Evolutionary conservation across 1,140 invertebrate species (phyloP).

Genomic region (Drosophila serrata): DNA sequence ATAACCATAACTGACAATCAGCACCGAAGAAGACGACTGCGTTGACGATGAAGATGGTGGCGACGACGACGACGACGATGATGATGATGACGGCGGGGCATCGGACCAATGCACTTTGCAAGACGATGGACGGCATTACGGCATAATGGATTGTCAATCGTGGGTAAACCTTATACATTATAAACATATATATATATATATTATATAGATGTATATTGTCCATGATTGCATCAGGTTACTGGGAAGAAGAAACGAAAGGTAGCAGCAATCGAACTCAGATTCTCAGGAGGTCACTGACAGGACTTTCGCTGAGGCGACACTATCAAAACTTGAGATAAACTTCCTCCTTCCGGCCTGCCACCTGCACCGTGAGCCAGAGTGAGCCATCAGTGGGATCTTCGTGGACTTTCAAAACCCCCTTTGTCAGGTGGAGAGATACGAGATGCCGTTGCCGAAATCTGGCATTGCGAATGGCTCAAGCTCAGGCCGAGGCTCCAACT

Average conservation of each 20-base stretch:
- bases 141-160: slow-evolving; percentile 31
- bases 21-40: slow-evolving; percentile 25
- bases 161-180: slow-evolving; percentile 3
- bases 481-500: not conserved
- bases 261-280: not conserved
- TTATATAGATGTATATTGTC: not conserved
- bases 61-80: slow-evolving; percentile 6
- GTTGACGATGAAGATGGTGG: slow-evolving; percentile 4
- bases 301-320: slow-evolving; percentile 1
- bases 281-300: slow-evolving; percentile 24
- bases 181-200: not conserved
- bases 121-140: slow-evolving; percentile 18
- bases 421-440: not conserved
- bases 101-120: slow-evolving; percentile 55
- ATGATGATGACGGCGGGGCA: slow-evolving; percentile 13
- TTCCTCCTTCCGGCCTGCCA: slow-evolving; percentile 16
- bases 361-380: not conserved
- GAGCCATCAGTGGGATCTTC: slow-evolving; percentile 8
- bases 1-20: slow-evolving; percentile 50
- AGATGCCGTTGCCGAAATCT: slow-evolving; percentile 18
- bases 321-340: not conserved
- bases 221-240: not conserved
- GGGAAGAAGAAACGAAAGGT: slow-evolving; percentile 3
- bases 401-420: not conserved
- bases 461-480: slow-evolving; percentile 9